A percentile compares a stretch with the other conserved stretches of the same genome.
Conservation (phyloP, 2,888 invertebrate species). For the Agonopterix heracliana region DNA sequence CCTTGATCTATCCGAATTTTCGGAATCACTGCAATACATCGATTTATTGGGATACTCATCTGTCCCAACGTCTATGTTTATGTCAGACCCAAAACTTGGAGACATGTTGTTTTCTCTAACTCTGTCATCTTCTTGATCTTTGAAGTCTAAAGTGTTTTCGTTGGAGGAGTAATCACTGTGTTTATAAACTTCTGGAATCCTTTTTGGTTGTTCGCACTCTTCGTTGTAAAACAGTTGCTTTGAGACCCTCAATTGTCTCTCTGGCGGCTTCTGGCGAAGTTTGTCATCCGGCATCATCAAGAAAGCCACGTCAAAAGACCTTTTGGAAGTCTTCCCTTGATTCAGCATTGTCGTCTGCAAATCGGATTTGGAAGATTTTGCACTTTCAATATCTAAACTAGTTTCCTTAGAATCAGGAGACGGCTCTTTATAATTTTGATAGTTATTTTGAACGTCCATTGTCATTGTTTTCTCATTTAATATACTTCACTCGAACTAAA, state of each 20-base stretch:
- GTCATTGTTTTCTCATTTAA: conserved; percentile 77
- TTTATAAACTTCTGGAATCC: conserved; percentile 63
- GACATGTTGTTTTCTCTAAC: conserved; percentile 63
- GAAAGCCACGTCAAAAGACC: conserved; percentile 94
- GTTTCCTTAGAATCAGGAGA: conserved; percentile 68
- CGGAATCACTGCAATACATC: conserved; percentile 69
- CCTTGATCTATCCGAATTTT: conserved; percentile 65
- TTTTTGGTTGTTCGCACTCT: conserved; percentile 65
- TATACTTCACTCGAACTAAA: conserved; percentile 49
- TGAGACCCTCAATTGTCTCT: conserved; percentile 71
- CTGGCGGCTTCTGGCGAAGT: conserved; percentile 79
- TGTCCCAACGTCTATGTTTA: conserved; percentile 70
- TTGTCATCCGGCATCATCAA: conserved; percentile 92
- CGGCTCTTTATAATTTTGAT: conserved; percentile 65
- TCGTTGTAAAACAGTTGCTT: conserved; percentile 67
- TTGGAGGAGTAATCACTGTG: conserved; percentile 55
- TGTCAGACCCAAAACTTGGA: conserved; percentile 65
- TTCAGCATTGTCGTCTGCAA: conserved; percentile 54
- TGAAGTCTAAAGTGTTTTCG: conserved; percentile 50
- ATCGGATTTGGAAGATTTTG: conserved; percentile 64
- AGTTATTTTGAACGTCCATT: conserved; percentile 80
- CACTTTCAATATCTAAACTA: conserved; percentile 63
- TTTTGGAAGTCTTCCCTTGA: conserved; percentile 75
- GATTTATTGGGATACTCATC: conserved; percentile 69
- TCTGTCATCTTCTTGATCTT: conserved; percentile 62